A percentile compares a stretch with the other conserved stretches of the same genome.
Evolutionary conservation across 2,888 invertebrate species (phyloP).

Genomic region (Machimus atricapillus): DNA sequence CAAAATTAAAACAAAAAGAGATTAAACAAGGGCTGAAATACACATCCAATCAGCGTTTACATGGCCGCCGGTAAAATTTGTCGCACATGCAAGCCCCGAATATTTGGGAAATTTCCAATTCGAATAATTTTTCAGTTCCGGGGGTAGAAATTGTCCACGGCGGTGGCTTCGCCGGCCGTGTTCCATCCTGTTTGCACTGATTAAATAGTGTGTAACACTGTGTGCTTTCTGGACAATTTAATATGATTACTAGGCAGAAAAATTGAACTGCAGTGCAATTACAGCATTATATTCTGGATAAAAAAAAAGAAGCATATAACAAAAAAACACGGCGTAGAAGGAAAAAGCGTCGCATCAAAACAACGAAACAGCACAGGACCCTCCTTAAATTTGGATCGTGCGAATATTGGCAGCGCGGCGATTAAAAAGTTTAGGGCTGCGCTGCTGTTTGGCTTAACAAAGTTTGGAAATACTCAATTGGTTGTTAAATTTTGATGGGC

Average conservation of each 20-base stretch:
- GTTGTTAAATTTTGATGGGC: not conserved
- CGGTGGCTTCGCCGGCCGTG: not conserved
- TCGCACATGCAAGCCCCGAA: not conserved
- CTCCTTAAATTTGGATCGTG: not conserved
- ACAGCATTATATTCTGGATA: conserved; percentile 14
- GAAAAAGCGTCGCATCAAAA: not conserved
- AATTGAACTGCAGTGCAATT: conserved; percentile 26
- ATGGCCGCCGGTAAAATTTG: conserved; percentile 24
- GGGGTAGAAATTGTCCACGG: not conserved
- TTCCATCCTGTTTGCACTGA: conserved; percentile 21
- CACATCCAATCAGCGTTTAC: conserved; percentile 25
- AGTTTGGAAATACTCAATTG: conserved; percentile 1
- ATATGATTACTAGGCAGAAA: conserved; percentile 29
- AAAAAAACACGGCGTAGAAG: not conserved
- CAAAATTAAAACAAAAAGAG: not conserved
- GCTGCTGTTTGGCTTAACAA: not conserved
- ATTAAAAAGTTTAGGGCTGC: conserved; percentile 2
- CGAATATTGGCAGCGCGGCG: not conserved
- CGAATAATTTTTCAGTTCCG: conserved; percentile 8
- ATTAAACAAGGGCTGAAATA: conserved; percentile 5
- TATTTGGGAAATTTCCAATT: conserved; percentile 23
- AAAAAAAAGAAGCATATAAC: not conserved
- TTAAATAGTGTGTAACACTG: conserved; percentile 32
- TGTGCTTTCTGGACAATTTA: conserved; percentile 31
- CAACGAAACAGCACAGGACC: not conserved